Base-by-base conservation (phyloP, 1,140 invertebrate species). In the Rhizoglyphus robini region DNA sequence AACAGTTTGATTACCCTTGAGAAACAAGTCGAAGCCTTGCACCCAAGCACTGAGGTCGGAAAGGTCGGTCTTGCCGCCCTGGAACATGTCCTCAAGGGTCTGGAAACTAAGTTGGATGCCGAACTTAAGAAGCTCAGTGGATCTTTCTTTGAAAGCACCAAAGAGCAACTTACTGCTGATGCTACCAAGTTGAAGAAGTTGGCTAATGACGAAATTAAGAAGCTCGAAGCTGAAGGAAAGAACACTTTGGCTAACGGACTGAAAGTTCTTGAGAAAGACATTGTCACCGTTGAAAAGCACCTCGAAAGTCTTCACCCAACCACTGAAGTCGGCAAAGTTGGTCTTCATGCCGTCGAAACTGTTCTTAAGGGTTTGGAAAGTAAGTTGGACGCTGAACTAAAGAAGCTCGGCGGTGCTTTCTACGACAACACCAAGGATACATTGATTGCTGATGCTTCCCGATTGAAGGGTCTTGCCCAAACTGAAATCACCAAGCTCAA, bases 201-300 rank as follows among this genome's bases (percentile, higher is more conserved):
- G 23, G 23, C 51, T 27, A 32, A 54, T 27, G 51, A 54, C 15
- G 51, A 25, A 54, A 54, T 54, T 54, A 54, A 54, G 31, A 54
- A 54, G 23, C 31, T 54, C 23, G 31, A 54, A 54, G 23, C 8
- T 11, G 51, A 54, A 54, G 51, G 51, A 54, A 54, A 54, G 23
- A 54, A 8, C 23, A 11, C 51, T 8, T 8, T 27, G 31, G 20
- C 31, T 8, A 25, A 5, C 8, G 51, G 23, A 54, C 15, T 54
- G 23, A 23, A 8, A 5, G 23, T 8, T 32, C 23, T 54, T 25
- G 51, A 54, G 51, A 5, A 54, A 54, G 51, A 54, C 51, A 54
- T 54, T 54, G 20, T 15, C 31, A 32, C 31, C 23, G 8, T 54
- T 8, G 51, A 54, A 20, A 54, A 54, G 20, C 51, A 54, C 23